Percentiles rank a stretch among this genome's conserved stretches.
These are phyloP conservation scores for Rhinoraja longicauda DNA, from an alignment of 2,797 vertebrate species.

Conservation along the genomic window DNA sequence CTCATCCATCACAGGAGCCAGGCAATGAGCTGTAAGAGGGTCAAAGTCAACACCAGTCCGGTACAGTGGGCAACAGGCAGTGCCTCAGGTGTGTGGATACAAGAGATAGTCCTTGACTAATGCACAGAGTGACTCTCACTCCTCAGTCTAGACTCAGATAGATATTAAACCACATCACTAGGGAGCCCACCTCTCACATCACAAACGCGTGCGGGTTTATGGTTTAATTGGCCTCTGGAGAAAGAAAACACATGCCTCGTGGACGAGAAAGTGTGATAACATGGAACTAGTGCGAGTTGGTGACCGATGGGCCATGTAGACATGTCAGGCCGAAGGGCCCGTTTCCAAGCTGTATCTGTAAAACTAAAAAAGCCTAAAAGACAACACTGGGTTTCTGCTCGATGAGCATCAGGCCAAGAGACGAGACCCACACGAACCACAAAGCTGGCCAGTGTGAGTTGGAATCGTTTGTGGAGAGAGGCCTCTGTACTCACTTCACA, in stretches of 20 bases:
- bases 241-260: no score
- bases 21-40: not conserved
- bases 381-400: not conserved
- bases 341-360: no score
- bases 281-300: no score
- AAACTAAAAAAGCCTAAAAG: no score
- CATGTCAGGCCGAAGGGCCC: no score
- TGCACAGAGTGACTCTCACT: not conserved
- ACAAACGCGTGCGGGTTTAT: no score
- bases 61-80: not conserved
- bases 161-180: not conserved
- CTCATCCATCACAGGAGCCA: no score
- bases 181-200: not conserved
- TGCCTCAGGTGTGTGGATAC: not conserved
- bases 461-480: not conserved
- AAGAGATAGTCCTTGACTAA: no score
- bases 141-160: not conserved
- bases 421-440: not conserved
- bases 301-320: no score
- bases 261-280: no score
- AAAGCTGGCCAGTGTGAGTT: not conserved
- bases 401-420: not conserved
- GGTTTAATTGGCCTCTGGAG: no score
- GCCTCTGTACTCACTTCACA: slow-evolving; percentile 70
- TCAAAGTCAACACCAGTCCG: not conserved